Percentiles rank a stretch among this genome's conserved stretches.
phyloP scores from a whole-genome alignment of 1,140 invertebrate species.

The Scaptomyza hsui region DNA sequence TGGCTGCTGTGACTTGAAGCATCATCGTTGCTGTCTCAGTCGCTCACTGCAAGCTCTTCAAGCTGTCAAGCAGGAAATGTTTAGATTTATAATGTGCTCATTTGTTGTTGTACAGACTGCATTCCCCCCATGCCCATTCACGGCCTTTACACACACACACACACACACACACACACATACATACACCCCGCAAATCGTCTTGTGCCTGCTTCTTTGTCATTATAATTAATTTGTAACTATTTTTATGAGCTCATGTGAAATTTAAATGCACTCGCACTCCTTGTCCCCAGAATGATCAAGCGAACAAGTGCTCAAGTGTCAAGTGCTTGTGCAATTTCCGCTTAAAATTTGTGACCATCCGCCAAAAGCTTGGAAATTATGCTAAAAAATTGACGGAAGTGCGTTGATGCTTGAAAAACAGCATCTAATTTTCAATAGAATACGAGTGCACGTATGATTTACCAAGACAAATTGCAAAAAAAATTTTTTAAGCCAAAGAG shows the following conservation, averaged over 20 bases:
- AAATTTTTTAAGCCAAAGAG: slow-evolving; percentile 32
- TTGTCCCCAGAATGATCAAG: slow-evolving; percentile 24
- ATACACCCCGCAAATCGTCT: not conserved
- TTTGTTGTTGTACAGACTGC: slow-evolving; percentile 33
- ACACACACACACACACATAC: not conserved
- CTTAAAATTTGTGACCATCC: slow-evolving; percentile 73
- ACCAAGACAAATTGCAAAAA: slow-evolving; percentile 53
- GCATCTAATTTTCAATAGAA: slow-evolving; percentile 70
- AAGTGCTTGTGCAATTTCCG: slow-evolving; percentile 81
- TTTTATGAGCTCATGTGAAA: slow-evolving; percentile 82
- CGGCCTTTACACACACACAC: not conserved
- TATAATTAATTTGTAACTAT: slow-evolving; percentile 83
- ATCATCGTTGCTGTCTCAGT: slow-evolving; percentile 71
- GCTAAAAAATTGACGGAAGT: slow-evolving; percentile 61
- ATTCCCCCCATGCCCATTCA: slow-evolving; percentile 22
- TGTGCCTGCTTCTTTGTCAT: slow-evolving; percentile 62
- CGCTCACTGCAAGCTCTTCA: slow-evolving; percentile 64
- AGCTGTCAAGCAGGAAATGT: slow-evolving; percentile 82
- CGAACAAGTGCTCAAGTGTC: slow-evolving; percentile 52
- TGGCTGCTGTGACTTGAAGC: slow-evolving; percentile 68
- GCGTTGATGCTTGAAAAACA: slow-evolving; percentile 10
- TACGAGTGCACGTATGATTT: slow-evolving; percentile 60
- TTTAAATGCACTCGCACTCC: slow-evolving; percentile 60
- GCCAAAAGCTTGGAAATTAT: slow-evolving; percentile 73
- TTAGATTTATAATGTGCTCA: slow-evolving; percentile 77